Conservation (phyloP, 2,888 invertebrate genomes). For the Nomada flava region DNA sequence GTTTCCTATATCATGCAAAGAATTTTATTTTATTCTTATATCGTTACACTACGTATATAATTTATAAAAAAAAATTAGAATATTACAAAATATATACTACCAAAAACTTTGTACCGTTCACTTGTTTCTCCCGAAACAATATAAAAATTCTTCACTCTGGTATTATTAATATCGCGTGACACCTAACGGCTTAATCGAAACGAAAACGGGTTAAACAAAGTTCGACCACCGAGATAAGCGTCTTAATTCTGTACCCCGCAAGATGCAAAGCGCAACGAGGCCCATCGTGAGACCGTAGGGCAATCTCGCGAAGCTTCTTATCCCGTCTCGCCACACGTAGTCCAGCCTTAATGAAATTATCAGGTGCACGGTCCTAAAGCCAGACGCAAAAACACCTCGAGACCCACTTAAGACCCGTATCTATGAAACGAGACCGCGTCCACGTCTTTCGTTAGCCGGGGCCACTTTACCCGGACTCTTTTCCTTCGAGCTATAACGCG, state of each 20-base stretch:
- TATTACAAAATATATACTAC: no score
- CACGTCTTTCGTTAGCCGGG: background rate
- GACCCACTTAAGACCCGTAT: conserved; percentile 12
- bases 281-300: background rate
- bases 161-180: no score
- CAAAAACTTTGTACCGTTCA: no score
- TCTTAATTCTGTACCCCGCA: background rate
- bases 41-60: no score
- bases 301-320: conserved; percentile 13
- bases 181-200: no score
- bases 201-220: background rate
- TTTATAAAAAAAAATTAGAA: no score
- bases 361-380: background rate
- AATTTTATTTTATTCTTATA: no score
- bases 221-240: background rate
- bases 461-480: background rate
- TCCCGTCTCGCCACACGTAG: background rate
- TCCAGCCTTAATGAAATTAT: conserved; percentile 36
- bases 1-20: no score
- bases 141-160: no score
- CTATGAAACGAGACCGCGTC: conserved; percentile 2
- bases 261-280: background rate
- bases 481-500: background rate
- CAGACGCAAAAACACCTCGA: background rate
- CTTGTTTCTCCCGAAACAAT: no score